These are phyloP conservation scores for Epirrhoe tristata DNA, from an alignment of 2,888 invertebrate species.

Conservation along the genomic window DNA sequence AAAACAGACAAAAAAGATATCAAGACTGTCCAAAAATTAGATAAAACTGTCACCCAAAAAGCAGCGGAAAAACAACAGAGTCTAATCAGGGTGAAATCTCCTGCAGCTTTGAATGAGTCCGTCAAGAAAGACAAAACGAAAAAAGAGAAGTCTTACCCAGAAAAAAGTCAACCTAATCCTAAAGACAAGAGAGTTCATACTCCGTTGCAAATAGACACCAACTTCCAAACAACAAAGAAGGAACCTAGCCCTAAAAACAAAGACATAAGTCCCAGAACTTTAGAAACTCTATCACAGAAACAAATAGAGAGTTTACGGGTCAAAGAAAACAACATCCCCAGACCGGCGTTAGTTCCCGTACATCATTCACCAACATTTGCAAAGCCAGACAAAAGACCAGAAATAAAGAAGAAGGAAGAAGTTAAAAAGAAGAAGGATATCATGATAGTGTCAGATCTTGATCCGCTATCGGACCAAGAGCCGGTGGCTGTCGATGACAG, in stretches of 20 bases:
- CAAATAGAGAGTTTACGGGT: conserved; percentile 71
- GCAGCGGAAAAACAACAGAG: conserved; percentile 54
- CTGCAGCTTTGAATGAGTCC: conserved; percentile 78
- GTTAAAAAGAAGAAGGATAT: conserved; percentile 76
- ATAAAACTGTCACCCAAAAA: conserved; percentile 1
- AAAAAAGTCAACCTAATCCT: conserved; percentile 39
- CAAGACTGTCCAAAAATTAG: conserved; percentile 2
- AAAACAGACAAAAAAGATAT: conserved; percentile 48
- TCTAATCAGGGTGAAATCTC: conserved; percentile 75
- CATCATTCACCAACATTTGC: conserved; percentile 77
- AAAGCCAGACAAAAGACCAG: conserved; percentile 72
- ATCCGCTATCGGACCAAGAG: conserved; percentile 70
- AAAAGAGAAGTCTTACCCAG: conserved; percentile 43
- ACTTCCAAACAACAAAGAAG: conserved; percentile 58
- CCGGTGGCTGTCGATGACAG: conserved; percentile 76
- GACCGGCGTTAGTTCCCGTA: conserved; percentile 71
- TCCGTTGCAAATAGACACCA: conserved; percentile 72
- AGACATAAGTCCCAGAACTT: conserved; percentile 67
- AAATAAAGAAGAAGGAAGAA: conserved; percentile 47
- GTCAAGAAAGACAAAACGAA: conserved; percentile 63
- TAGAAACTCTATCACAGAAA: conserved; percentile 68
- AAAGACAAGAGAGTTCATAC: conserved; percentile 62
- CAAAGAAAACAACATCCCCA: conserved; percentile 73
- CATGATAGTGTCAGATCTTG: conserved; percentile 72
- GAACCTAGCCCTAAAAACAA: conserved; percentile 70